A percentile compares a stretch with the other conserved stretches of the same genome.
These are phyloP conservation scores for Pipistrellus kuhlii DNA, from an alignment of 2,797 vertebrate genomes.

Conservation along the genomic window DNA sequence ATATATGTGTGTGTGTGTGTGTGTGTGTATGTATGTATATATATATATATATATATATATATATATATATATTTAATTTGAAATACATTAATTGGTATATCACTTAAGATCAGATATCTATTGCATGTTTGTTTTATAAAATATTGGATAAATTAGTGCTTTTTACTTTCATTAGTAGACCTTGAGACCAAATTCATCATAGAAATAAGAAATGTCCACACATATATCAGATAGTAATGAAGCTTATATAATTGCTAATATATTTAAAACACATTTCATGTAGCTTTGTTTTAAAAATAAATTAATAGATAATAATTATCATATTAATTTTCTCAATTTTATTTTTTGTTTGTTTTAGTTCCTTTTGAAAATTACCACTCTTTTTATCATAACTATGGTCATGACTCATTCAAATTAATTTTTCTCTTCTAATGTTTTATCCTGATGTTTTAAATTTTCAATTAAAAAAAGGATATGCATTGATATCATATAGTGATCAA, in stretches of 20 bases:
- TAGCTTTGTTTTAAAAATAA: background rate
- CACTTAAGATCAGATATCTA: background rate
- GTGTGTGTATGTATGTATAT: background rate
- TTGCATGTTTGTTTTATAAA: background rate
- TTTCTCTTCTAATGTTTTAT: background rate
- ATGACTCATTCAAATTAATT: background rate
- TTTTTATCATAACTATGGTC: background rate
- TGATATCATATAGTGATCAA: background rate
- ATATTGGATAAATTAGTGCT: background rate
- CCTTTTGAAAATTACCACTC: background rate
- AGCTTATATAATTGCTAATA: background rate
- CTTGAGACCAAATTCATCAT: background rate
- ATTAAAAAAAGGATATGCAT: background rate
- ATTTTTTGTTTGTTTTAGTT: background rate
- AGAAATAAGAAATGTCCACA: slow-evolving; percentile 54
- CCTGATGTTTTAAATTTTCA: background rate
- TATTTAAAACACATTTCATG: slow-evolving; percentile 21
- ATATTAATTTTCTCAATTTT: background rate
- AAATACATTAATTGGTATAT: background rate
- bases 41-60: background rate
- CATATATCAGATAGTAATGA: background rate
- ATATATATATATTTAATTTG: background rate
- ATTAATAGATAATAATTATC: slow-evolving; percentile 41
- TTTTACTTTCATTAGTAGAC: background rate
- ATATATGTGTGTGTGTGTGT: too few relatives aligned